Evolutionary conservation across 2,113 vertebrate genomes (phyloP).

Genomic region (Myiopsitta monachus): DNA sequence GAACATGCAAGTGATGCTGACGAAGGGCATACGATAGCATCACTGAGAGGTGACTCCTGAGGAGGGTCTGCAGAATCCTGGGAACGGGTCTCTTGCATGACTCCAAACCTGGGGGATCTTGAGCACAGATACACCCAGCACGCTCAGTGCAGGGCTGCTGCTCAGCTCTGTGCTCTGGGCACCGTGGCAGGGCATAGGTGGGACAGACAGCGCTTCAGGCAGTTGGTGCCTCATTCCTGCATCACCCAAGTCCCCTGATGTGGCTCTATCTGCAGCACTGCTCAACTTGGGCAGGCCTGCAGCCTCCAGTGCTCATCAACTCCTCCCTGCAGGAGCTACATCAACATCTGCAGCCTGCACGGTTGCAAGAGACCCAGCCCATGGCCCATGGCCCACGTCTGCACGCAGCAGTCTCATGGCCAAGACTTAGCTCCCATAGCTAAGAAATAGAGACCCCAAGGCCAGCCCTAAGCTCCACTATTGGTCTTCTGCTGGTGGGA

Average conservation of each 20-base stretch:
- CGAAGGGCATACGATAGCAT: background rate
- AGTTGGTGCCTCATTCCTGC: background rate
- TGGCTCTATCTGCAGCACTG: background rate
- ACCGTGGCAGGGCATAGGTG: fast-evolving
- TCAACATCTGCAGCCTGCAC: background rate
- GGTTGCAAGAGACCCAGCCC: background rate
- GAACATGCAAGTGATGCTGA: too few relatives aligned
- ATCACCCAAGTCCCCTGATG: background rate
- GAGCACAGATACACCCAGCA: background rate
- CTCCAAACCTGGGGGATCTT: background rate
- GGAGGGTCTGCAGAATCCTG: background rate
- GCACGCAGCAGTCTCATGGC: too few relatives aligned
- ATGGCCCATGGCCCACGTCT: fast-evolving
- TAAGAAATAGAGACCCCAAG: background rate
- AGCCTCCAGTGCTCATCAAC: background rate
- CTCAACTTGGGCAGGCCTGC: background rate
- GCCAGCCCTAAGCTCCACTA: background rate
- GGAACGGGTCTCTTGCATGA: background rate
- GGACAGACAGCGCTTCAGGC: background rate
- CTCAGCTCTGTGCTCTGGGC: background rate
- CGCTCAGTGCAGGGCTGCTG: background rate
- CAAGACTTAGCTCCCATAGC: background rate
- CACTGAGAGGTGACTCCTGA: background rate
- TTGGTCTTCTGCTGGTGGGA: fast-evolving
- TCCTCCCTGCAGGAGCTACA: background rate